Evolutionary conservation across 2,113 vertebrate species (phyloP).

Genomic region (Corythaeola cristata): DNA sequence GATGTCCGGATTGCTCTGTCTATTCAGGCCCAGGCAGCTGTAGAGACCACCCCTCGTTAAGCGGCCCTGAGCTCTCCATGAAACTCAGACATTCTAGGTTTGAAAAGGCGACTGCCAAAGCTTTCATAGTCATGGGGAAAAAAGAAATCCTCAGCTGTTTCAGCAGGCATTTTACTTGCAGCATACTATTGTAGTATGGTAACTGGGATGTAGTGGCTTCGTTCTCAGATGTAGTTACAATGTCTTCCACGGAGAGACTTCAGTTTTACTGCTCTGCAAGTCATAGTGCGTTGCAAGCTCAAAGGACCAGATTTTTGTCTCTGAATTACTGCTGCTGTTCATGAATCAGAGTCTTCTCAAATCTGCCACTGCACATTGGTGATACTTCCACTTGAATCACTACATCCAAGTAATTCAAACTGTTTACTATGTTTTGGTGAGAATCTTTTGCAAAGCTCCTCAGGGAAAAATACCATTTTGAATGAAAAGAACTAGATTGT

Average conservation of each 20-base stretch:
- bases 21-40: slow-evolving; percentile 49
- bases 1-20: slow-evolving; percentile 61
- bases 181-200: background rate
- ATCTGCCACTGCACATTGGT: background rate
- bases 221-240: background rate
- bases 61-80: background rate
- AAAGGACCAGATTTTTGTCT: background rate
- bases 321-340: background rate
- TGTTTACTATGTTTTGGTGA: background rate
- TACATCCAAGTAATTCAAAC: background rate
- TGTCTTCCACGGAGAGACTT: background rate
- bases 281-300: background rate
- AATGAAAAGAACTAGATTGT: background rate
- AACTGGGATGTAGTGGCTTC: background rate
- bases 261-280: background rate
- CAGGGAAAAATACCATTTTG: background rate
- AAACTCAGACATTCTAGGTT: slow-evolving; percentile 10
- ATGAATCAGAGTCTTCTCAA: background rate
- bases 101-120: slow-evolving; percentile 7
- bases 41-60: background rate
- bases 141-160: background rate
- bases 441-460: background rate
- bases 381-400: background rate
- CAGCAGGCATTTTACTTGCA: background rate
- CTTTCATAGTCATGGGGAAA: background rate